Conservation (phyloP, 2,888 invertebrate genomes). For the Eugnorisma glareosa region DNA sequence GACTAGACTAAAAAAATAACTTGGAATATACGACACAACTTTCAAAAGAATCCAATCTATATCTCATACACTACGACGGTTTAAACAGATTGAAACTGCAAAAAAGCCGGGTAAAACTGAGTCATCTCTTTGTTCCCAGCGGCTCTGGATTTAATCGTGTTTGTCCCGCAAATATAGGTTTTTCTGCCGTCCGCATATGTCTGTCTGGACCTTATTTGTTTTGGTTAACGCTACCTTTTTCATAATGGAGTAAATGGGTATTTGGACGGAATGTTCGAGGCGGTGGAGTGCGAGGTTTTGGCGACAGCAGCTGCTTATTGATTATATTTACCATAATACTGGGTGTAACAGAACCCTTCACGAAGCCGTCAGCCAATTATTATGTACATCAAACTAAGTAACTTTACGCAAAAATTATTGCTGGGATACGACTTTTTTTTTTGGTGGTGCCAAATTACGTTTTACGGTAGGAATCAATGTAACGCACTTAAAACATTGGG, state of each 20-base stretch:
- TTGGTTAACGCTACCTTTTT: conserved; percentile 25
- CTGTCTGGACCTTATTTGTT: conserved; percentile 42
- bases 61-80: conserved; percentile 20
- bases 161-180: conserved; percentile 68
- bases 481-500: too few relatives aligned
- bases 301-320: neutral
- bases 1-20: neutral
- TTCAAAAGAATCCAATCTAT: conserved; percentile 46
- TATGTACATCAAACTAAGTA: too few relatives aligned
- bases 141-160: conserved; percentile 66
- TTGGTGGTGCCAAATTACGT: too few relatives aligned
- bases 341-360: too few relatives aligned
- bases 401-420: too few relatives aligned
- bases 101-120: conserved; percentile 37
- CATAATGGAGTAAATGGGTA: neutral
- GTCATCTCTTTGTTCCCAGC: conserved; percentile 48
- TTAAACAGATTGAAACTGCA: conserved; percentile 35
- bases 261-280: neutral
- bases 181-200: conserved; percentile 55
- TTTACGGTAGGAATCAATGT: too few relatives aligned
- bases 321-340: neutral
- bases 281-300: conserved; percentile 5
- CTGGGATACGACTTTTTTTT: too few relatives aligned
- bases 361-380: too few relatives aligned
- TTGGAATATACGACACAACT: neutral